Percentiles rank a stretch among this genome's conserved stretches.
Evolutionary conservation across 2,113 vertebrate genomes (phyloP).

Genomic region (Aramus guarauna): DNA sequence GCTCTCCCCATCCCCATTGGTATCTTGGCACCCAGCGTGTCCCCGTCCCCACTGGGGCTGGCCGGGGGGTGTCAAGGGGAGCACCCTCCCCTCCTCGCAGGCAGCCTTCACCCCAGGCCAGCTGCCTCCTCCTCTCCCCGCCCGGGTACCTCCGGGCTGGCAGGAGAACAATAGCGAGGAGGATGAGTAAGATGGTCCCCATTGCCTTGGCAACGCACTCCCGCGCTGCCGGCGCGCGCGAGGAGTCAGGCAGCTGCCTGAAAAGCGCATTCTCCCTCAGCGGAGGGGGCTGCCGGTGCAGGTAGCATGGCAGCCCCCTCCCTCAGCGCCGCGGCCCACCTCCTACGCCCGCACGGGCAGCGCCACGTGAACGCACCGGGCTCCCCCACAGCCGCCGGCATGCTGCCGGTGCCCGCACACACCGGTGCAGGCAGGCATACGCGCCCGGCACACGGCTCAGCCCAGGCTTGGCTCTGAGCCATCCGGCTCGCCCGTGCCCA

Average conservation of each 20-base stretch:
- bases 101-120: constrained; percentile 14
- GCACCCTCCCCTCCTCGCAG: not conserved
- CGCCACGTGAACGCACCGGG: constrained; percentile 33
- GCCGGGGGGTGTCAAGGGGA: fast-evolving
- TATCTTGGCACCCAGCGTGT: not conserved
- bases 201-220: constrained; percentile 64
- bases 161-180: constrained; percentile 67
- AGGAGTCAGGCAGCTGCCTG: constrained; percentile 61
- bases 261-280: constrained; percentile 32
- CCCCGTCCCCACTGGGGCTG: not conserved
- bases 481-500: fast-evolving
- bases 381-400: not conserved
- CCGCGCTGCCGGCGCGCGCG: constrained; percentile 22
- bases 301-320: constrained; percentile 50
- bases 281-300: constrained; percentile 39
- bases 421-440: not conserved
- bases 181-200: constrained; percentile 70
- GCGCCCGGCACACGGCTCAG: not conserved
- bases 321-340: constrained; percentile 19
- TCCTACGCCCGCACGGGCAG: constrained; percentile 51
- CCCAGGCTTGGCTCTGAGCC: fast-evolving
- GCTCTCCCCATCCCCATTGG: not conserved
- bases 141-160: constrained; percentile 51
- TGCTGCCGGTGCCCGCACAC: not conserved
- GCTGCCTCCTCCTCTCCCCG: constrained; percentile 36